phyloP scores from a whole-genome alignment of 2,797 vertebrate genomes.

The Euthynnus affinis region DNA sequence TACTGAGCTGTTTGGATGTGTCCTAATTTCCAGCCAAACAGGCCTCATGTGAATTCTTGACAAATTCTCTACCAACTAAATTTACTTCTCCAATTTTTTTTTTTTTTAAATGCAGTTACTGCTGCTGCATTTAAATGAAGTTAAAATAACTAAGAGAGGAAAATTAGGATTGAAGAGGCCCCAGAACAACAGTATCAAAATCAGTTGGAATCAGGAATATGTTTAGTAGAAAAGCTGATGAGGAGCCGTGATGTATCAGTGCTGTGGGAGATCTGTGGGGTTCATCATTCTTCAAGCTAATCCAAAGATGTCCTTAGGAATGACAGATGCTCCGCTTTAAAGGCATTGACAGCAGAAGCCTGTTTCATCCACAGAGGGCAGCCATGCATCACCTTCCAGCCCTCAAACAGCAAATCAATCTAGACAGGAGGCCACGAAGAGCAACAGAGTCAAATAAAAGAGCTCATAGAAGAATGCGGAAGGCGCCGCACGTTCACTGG shows the following conservation, averaged over 20 bases:
- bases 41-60: neutral
- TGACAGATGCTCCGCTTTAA: conserved; percentile 39
- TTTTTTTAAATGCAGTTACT: neutral
- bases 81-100: no score
- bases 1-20: neutral
- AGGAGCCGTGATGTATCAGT: neutral
- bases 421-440: neutral
- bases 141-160: neutral
- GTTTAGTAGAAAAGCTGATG: neutral
- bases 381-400: conserved; percentile 29
- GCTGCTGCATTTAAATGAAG: neutral
- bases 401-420: conserved; percentile 40
- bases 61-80: neutral
- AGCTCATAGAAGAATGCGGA: neutral
- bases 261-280: neutral
- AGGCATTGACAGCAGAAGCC: conserved; percentile 36
- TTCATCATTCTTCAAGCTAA: conserved; percentile 34
- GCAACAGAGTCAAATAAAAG: neutral
- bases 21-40: neutral
- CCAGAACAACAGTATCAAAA: neutral
- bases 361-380: conserved; percentile 32
- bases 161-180: neutral
- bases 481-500: neutral
- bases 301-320: conserved; percentile 29
- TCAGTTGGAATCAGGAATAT: neutral